Evolutionary conservation across 1,140 invertebrate genomes (phyloP).

Genomic region (Platyscapa corneri): DNA sequence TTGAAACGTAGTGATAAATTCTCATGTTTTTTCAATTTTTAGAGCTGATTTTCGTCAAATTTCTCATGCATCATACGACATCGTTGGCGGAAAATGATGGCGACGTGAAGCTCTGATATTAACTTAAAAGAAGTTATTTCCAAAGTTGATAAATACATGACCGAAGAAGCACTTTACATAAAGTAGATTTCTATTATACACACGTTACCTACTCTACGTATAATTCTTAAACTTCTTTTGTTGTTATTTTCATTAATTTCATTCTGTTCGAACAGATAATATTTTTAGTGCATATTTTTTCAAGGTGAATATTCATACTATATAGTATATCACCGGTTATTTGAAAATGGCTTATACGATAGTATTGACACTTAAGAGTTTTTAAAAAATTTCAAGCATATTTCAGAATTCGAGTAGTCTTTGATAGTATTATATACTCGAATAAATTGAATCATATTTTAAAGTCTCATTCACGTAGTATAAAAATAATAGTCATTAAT

Average conservation of each 20-base stretch:
- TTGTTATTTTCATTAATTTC: background rate
- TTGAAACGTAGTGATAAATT: background rate
- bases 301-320: background rate
- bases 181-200: slow-evolving; percentile 60
- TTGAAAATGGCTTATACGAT: background rate
- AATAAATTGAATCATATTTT: background rate
- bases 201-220: background rate
- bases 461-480: background rate
- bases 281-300: slow-evolving; percentile 14
- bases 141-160: slow-evolving; percentile 61
- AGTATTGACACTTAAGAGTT: background rate
- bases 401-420: background rate
- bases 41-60: background rate
- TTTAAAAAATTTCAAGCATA: slow-evolving; percentile 17
- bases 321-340: background rate
- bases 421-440: background rate
- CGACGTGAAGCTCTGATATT: slow-evolving; percentile 18
- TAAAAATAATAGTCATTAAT: too few relatives aligned
- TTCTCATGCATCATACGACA: background rate
- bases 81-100: background rate
- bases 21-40: background rate
- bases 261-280: slow-evolving; percentile 1
- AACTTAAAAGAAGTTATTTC: slow-evolving; percentile 58
- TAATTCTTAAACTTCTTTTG: slow-evolving; percentile 12
- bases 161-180: slow-evolving; percentile 66